Percentiles rank a stretch among this genome's conserved stretches.
Evolutionary conservation across 2,797 vertebrate species (phyloP).

Genomic region (Bradypodion ventrale): DNA sequence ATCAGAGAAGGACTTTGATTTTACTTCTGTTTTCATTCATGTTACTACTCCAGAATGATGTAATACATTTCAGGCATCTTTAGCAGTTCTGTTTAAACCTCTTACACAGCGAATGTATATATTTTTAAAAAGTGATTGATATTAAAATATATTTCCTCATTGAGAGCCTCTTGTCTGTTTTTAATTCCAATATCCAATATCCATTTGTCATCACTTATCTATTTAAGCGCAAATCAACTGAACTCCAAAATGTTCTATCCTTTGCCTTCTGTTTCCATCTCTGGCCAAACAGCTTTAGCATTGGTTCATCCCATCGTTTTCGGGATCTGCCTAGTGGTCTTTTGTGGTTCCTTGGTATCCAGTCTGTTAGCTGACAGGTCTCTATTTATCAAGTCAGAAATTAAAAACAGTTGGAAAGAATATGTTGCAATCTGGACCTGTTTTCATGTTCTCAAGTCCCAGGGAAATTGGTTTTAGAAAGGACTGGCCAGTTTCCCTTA

Average conservation of each 20-base stretch:
- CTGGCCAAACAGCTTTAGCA: too few relatives aligned
- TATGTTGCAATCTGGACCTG: not conserved
- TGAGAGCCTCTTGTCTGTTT: not conserved
- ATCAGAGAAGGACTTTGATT: not conserved
- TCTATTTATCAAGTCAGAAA: not conserved
- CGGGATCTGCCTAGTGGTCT: too few relatives aligned
- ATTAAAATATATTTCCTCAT: not conserved
- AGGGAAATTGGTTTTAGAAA: not conserved
- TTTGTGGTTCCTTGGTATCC: too few relatives aligned
- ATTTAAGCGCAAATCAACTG: too few relatives aligned
- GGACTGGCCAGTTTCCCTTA: not conserved
- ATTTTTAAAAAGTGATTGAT: slow-evolving; percentile 1
- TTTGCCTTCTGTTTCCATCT: too few relatives aligned
- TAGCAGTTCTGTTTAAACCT: not conserved
- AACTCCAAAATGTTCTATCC: too few relatives aligned
- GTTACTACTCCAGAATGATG: not conserved
- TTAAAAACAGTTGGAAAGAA: not conserved
- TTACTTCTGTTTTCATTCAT: not conserved
- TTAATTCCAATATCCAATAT: too few relatives aligned
- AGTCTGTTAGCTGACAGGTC: too few relatives aligned
- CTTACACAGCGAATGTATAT: too few relatives aligned
- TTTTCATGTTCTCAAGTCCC: not conserved
- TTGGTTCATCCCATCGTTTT: too few relatives aligned
- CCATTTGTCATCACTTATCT: too few relatives aligned
- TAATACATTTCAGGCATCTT: not conserved